Evolutionary conservation across 2,797 vertebrate genomes (phyloP).

Genomic region (Poliocrania exsul): DNA sequence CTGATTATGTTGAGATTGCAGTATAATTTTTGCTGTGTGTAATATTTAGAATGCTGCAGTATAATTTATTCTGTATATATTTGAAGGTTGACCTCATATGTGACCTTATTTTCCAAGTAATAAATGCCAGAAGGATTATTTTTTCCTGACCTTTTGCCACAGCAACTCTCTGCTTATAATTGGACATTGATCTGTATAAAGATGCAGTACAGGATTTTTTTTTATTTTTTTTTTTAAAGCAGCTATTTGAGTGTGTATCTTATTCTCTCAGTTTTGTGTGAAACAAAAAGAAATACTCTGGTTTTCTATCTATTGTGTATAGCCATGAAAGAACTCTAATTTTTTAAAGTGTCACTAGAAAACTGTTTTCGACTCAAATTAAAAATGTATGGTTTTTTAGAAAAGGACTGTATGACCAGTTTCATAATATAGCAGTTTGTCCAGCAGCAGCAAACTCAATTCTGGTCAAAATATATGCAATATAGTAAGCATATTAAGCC

Average conservation of each 20-base stretch:
- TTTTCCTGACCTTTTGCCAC: slow-evolving; percentile 52
- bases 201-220: not conserved
- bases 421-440: not conserved
- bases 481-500: not conserved
- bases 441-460: not conserved
- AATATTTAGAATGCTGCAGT: slow-evolving; percentile 60
- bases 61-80: slow-evolving; percentile 73
- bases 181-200: slow-evolving; percentile 69
- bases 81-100: slow-evolving; percentile 75
- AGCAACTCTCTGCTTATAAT: slow-evolving; percentile 58
- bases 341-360: not conserved
- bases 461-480: not conserved
- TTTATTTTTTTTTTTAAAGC: not conserved
- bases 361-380: not conserved
- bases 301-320: not conserved
- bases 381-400: not conserved
- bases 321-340: not conserved
- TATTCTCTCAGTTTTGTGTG: not conserved
- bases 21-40: slow-evolving; percentile 17
- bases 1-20: slow-evolving; percentile 59
- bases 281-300: not conserved
- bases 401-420: not conserved
- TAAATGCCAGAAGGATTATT: slow-evolving; percentile 60
- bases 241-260: not conserved
- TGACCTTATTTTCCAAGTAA: slow-evolving; percentile 67